phyloP scores from a whole-genome alignment of 1,140 invertebrate genomes.

The Ephestia elutella region DNA sequence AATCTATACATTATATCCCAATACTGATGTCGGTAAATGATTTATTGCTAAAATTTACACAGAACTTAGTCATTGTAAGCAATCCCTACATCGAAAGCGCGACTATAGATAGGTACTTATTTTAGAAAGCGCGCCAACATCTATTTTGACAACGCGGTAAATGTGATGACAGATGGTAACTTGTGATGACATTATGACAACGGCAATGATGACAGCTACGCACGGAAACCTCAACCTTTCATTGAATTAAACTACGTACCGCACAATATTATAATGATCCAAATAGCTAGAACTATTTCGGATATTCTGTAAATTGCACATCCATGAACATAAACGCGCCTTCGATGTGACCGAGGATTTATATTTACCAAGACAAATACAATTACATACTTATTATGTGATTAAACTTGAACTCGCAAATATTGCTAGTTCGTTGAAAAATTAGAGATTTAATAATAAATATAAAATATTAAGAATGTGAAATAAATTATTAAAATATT shows the following conservation, averaged over 20 bases:
- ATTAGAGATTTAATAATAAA: too few relatives aligned
- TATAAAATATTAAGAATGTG: neutral
- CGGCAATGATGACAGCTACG: too few relatives aligned
- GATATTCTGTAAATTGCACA: too few relatives aligned
- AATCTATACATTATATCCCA: constrained; percentile 30
- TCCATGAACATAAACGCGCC: too few relatives aligned
- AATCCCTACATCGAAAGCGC: neutral
- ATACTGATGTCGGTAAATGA: constrained; percentile 53
- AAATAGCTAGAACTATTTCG: too few relatives aligned
- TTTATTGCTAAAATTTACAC: constrained; percentile 34
- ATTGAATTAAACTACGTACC: too few relatives aligned
- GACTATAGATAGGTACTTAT: neutral
- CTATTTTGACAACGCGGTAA: too few relatives aligned
- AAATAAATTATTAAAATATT: neutral
- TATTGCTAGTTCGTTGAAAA: neutral
- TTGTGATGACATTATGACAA: too few relatives aligned
- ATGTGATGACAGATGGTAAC: too few relatives aligned
- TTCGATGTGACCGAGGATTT: neutral
- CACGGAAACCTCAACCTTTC: too few relatives aligned
- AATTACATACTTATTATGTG: neutral
- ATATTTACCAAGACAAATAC: neutral
- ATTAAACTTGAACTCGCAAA: neutral
- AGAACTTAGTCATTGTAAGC: constrained; percentile 16
- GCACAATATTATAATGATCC: too few relatives aligned
- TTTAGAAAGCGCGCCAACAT: too few relatives aligned